Conservation (phyloP, 1,140 invertebrate genomes). For the Drosophila truncata region DNA sequence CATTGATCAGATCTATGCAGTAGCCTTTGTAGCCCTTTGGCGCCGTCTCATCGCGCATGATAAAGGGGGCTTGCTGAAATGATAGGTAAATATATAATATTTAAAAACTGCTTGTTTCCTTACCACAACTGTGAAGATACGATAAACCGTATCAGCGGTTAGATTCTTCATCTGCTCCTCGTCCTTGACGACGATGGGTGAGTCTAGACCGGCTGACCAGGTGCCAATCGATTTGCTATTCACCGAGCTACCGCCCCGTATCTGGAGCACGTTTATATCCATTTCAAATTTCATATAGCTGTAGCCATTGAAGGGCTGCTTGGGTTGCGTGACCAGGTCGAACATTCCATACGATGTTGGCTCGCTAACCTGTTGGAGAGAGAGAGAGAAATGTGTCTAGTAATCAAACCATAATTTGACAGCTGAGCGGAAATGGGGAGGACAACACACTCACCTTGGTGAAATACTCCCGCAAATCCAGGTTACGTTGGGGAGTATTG, state of each 20-base stretch:
- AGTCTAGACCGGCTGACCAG: slow-evolving; percentile 89
- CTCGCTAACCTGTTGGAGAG: slow-evolving; percentile 86
- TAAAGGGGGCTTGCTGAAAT: slow-evolving; percentile 93
- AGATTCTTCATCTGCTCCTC: slow-evolving; percentile 90
- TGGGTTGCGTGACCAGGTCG: slow-evolving; percentile 84
- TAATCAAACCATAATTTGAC: slow-evolving; percentile 72
- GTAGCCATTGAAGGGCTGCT: slow-evolving; percentile 88
- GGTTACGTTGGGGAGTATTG: slow-evolving; percentile 88
- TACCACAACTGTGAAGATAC: slow-evolving; percentile 92
- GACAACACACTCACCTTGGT: slow-evolving; percentile 84
- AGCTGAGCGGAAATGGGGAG: slow-evolving; percentile 29
- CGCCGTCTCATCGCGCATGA: slow-evolving; percentile 89
- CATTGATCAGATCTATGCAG: slow-evolving; percentile 96
- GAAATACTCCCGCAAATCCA: slow-evolving; percentile 87
- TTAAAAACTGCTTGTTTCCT: slow-evolving; percentile 32
- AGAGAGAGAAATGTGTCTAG: slow-evolving; percentile 1
- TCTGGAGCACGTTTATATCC: slow-evolving; percentile 88
- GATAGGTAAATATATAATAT: background rate
- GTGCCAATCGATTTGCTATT: slow-evolving; percentile 88
- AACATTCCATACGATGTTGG: slow-evolving; percentile 89
- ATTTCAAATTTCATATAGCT: slow-evolving; percentile 91
- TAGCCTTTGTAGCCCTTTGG: slow-evolving; percentile 93
- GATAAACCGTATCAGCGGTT: slow-evolving; percentile 92
- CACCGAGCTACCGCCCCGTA: slow-evolving; percentile 88
- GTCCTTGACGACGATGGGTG: slow-evolving; percentile 88